Evolutionary conservation across 2,888 invertebrate genomes (phyloP), one percentile per base, ranked within the genome.

Genomic region (Drepana falcataria): DNA sequence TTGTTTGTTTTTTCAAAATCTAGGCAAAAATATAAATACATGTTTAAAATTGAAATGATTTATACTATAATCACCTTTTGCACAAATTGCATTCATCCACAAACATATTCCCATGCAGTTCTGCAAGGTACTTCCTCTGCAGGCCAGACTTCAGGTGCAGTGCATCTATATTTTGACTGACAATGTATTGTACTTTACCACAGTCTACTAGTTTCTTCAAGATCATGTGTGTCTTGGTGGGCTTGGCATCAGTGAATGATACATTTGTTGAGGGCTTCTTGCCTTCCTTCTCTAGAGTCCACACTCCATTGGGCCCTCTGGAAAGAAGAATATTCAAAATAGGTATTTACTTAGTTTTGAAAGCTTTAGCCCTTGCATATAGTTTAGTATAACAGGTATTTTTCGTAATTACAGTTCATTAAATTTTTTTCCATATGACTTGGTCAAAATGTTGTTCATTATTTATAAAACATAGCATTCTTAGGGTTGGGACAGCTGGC

Each of bases 141-240:
- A 99, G 86, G 2, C 99, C 99, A 4, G 98, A 98, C 70, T 96
- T 94, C 54, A 99, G 87, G 87, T 99, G 99, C 52, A 99, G 91
- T 0, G 99, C 99, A 92, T 99, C 99, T 66, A 99, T 98, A 85
- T 99, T 99, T 87, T 99, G 99, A 74, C 98, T 98, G 35, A 99
- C 93, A 41, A 99, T 93, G 77, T 95, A 98, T 64, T 97, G 95
- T 0, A 98, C 91, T 80, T 83, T 88, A 4, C 80, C 76, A 54
- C 89, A 81, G 69, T 95, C 94, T 51, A 97, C 92, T 53, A 99
- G 85, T 70, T 95, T 95, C 61, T 95, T 94, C 40, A 99, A 79
- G 52, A 97, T 97, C 96, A 98, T 96, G 81, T 99, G 99, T 0
- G 99, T 97, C 75, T 94, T 94, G 0, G 99, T 98, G 4, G 99